Evolutionary conservation across 2,797 vertebrate genomes (phyloP), one percentile per base, ranked within the genome.

Genomic region (Eulemur coronatus): DNA sequence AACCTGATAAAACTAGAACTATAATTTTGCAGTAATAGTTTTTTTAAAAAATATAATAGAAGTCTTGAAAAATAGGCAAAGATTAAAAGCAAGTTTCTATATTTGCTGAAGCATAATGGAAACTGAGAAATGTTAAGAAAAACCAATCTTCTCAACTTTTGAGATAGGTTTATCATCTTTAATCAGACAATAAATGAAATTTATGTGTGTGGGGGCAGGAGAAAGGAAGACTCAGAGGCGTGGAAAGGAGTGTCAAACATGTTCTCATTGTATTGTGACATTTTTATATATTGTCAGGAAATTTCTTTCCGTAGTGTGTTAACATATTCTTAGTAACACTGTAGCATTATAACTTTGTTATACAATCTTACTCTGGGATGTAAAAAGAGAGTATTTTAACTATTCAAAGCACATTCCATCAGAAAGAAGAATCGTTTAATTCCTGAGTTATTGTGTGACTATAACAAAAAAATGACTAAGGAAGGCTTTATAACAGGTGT

Each of bases 401-500:
- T 59, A 92, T 95, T 80, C 33, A 84, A 48, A 87, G 12, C 48
- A 57, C 5, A 17, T 93, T 92, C 35, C 24, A n/a, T 78, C 28
- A 70, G 26, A 82, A 79, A 89, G 26, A 65, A 94, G 69, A 96
- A 75, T 95, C 35, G 85, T 95, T 96, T 92, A 89, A 72, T 82
- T 92, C 35, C 55, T 92, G 76, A 35, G 0, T 97, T 89, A 84
- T 30, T 89, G 3, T 12, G 15, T 93, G 78, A 82, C 61, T 35
- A 38, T 52, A 76, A 95, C 86, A 80, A 97, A 35, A 75, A 76
- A 75, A 55, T 14, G 43, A 38, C 26, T 81, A 93, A 91, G 43
- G 24, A 63, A 38, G 22, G 63, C 35, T 84, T 93, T 33, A 89
- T n/a, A 75, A 63, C 72, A 76, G 26, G 2, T 75, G 38, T 78